These are phyloP conservation scores for Tigriopus japonicus DNA, from an alignment of 1,140 invertebrate genomes.

Conservation along the genomic window DNA sequence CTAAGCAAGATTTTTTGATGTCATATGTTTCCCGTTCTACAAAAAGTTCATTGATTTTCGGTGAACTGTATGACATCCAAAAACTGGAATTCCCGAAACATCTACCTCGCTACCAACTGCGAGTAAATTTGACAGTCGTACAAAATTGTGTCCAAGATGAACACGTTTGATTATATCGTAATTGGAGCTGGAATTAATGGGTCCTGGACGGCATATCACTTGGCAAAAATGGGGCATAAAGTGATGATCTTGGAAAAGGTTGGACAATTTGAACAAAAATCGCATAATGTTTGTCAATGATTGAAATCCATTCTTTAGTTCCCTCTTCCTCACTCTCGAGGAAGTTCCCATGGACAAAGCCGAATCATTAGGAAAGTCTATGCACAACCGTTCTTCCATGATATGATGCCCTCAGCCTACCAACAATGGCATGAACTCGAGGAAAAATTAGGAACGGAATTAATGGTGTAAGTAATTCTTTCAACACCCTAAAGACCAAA, in stretches of 20 bases:
- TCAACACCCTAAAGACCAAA: no score
- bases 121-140: no score
- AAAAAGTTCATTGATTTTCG: no score
- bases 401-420: not conserved
- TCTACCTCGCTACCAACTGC: no score
- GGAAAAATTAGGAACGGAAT: not conserved
- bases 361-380: not conserved
- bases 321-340: not conserved
- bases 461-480: not conserved
- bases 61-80: no score
- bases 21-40: no score
- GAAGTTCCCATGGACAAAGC: not conserved
- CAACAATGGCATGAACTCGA: not conserved
- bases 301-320: no score
- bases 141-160: not conserved
- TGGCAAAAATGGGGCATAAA: not conserved
- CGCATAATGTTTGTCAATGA: no score
- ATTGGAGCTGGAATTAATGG: not conserved
- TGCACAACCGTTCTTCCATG: not conserved
- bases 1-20: no score
- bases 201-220: not conserved
- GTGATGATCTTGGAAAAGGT: not conserved
- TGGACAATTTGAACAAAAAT: not conserved
- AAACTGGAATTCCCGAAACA: no score
- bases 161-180: not conserved